Evolutionary conservation across 2,797 vertebrate genomes (phyloP).

Genomic region (Gadopsis marmoratus): DNA sequence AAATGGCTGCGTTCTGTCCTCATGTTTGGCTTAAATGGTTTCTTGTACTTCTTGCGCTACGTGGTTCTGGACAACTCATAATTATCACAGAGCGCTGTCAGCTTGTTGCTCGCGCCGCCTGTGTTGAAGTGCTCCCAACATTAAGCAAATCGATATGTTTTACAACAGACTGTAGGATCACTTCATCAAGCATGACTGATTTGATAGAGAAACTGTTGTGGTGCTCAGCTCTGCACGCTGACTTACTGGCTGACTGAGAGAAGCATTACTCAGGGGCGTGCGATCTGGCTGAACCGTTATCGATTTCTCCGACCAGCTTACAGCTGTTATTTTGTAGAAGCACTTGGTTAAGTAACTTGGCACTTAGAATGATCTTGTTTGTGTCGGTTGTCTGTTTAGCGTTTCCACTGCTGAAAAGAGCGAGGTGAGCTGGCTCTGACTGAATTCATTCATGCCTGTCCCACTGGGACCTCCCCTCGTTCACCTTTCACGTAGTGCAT

Average conservation of each 20-base stretch:
- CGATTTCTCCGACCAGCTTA: slow-evolving; percentile 48
- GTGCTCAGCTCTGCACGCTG: slow-evolving; percentile 30
- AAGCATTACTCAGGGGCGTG: slow-evolving; percentile 42
- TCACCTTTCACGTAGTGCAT: slow-evolving; percentile 76
- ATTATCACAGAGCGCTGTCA: not conserved
- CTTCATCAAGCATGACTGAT: slow-evolving; percentile 22
- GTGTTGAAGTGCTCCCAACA: slow-evolving; percentile 16
- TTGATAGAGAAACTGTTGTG: slow-evolving; percentile 33
- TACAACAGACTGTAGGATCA: slow-evolving; percentile 18
- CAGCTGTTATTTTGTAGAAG: slow-evolving; percentile 40
- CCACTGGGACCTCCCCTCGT: slow-evolving; percentile 55
- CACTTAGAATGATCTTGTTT: slow-evolving; percentile 37
- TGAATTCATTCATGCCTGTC: slow-evolving; percentile 52
- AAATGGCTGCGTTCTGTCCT: not conserved
- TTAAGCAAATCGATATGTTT: slow-evolving; percentile 35
- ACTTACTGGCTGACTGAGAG: slow-evolving; percentile 41
- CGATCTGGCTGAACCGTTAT: slow-evolving; percentile 47
- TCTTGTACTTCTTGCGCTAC: not conserved
- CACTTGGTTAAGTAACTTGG: slow-evolving; percentile 55
- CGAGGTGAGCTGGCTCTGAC: slow-evolving; percentile 22
- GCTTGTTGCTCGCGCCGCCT: slow-evolving; percentile 25
- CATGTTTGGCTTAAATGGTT: not conserved
- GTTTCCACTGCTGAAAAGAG: slow-evolving; percentile 27
- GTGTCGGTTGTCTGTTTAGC: slow-evolving; percentile 44
- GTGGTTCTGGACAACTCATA: slow-evolving; percentile 3